phyloP scores from a whole-genome alignment of 1,140 invertebrate genomes.

The Heliconius hewitsoni region DNA sequence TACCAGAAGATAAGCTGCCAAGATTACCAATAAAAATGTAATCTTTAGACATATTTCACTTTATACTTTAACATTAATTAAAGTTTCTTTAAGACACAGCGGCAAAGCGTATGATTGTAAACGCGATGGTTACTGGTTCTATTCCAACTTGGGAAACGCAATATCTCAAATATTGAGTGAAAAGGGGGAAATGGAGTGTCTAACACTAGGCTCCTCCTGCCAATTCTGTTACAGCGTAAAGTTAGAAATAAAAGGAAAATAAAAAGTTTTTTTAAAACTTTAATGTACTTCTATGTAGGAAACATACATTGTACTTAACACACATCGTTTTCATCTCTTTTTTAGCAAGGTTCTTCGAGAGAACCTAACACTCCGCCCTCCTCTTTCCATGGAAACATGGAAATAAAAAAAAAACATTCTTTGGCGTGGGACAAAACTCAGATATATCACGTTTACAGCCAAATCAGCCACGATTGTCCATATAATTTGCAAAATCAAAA shows the following conservation, averaged over 20 bases:
- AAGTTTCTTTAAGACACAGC: background rate
- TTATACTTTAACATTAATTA: background rate
- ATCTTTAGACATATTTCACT: background rate
- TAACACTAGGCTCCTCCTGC: background rate
- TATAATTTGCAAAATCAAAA: background rate
- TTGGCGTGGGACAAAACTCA: no score
- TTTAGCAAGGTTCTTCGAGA: no score
- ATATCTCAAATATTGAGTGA: no score
- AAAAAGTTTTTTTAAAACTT: background rate
- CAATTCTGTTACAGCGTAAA: background rate
- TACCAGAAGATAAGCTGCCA: slow-evolving; percentile 7
- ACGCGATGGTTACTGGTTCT: no score
- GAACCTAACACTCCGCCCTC: no score
- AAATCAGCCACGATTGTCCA: no score
- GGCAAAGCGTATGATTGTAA: no score
- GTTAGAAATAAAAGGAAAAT: background rate
- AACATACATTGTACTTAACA: background rate
- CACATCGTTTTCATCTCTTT: no score
- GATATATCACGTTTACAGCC: no score
- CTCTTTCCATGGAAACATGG: no score
- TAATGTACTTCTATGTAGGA: background rate
- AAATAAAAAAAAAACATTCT: no score
- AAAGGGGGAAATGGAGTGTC: background rate
- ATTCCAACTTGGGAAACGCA: no score
- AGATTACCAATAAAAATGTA: slow-evolving; percentile 12